Evolutionary conservation across 1,140 invertebrate genomes (phyloP).

Genomic region (Notospermus geniculatus): DNA sequence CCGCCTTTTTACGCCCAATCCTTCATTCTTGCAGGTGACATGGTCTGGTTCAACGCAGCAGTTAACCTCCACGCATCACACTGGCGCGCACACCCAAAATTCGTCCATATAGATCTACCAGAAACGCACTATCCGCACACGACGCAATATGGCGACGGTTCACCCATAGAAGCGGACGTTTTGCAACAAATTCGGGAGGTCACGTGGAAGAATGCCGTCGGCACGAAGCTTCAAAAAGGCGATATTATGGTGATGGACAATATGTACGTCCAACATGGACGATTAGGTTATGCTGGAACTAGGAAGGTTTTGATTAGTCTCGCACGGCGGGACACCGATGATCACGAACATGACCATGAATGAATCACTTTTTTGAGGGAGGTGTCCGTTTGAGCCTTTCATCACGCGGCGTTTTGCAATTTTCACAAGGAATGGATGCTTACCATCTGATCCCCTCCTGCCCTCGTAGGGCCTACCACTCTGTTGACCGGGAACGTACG

Average conservation of each 20-base stretch:
- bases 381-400: too few relatives aligned
- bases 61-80: neutral
- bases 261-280: constrained; percentile 1
- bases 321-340: too few relatives aligned
- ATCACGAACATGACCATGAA: too few relatives aligned
- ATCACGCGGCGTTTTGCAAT: too few relatives aligned
- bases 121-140: constrained; percentile 1
- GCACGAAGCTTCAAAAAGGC: neutral
- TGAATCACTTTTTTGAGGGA: too few relatives aligned
- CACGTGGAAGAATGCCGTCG: neutral
- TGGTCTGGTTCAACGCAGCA: neutral
- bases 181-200: constrained; percentile 3
- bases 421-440: too few relatives aligned
- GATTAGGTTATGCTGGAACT: neutral
- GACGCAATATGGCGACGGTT: constrained; percentile 1
- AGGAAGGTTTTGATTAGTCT: neutral
- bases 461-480: too few relatives aligned
- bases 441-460: too few relatives aligned
- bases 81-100: constrained; percentile 2
- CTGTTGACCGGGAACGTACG: too few relatives aligned
- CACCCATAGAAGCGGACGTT: neutral
- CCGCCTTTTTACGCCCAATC: too few relatives aligned
- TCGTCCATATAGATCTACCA: neutral
- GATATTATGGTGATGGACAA: constrained; percentile 2
- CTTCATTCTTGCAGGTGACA: neutral